These are phyloP conservation scores for Pao palembangensis DNA, from an alignment of 2,113 vertebrate genomes.

Conservation along the genomic window DNA sequence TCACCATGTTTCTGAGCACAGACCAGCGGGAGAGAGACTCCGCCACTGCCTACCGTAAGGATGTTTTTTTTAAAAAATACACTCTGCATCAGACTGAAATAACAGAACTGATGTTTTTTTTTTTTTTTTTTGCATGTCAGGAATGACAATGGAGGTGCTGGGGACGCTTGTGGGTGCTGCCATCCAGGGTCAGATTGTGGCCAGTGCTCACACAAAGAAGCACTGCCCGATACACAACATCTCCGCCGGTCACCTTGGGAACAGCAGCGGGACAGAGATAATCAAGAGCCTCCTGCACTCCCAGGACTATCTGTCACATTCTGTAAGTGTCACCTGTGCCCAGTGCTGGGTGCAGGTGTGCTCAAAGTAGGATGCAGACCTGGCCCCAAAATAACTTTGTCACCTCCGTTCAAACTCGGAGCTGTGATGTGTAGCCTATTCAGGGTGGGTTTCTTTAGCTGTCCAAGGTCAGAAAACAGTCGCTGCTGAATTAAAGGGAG, in stretches of 20 bases:
- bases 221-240: conserved; percentile 73
- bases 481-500: conserved; percentile 33
- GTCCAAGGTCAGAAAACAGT: conserved; percentile 13
- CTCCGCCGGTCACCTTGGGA: conserved; percentile 60
- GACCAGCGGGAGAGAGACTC: conserved; percentile 90
- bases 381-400: conserved; percentile 31
- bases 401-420: conserved; percentile 5
- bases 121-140: too few relatives aligned
- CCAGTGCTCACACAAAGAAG: conserved; percentile 80
- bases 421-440: conserved; percentile 5
- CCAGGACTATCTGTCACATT: conserved; percentile 72
- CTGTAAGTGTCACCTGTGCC: conserved; percentile 65
- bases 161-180: conserved; percentile 90
- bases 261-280: conserved; percentile 65
- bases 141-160: conserved; percentile 91
- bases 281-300: conserved; percentile 61
- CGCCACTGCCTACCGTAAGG: conserved; percentile 90
- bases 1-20: conserved; percentile 94
- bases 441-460: conserved; percentile 3
- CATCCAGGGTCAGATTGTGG: conserved; percentile 90
- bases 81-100: too few relatives aligned
- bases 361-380: conserved; percentile 33
- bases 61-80: too few relatives aligned
- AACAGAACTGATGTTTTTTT: neutral
- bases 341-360: conserved; percentile 22